phyloP scores from a whole-genome alignment of 2,113 vertebrate species.

The Trogon surrucura region DNA sequence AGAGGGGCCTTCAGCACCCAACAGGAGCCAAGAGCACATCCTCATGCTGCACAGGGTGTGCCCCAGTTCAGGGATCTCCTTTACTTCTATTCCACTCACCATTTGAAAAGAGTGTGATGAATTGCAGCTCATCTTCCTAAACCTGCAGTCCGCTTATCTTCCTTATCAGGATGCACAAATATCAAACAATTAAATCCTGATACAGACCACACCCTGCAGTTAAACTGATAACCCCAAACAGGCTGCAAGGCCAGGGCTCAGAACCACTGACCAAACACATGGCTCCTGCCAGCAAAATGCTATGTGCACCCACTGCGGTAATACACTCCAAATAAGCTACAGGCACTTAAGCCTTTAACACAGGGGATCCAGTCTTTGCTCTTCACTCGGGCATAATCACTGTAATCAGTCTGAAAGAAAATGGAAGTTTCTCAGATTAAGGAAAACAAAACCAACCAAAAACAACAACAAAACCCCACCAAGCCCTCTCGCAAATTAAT shows the following conservation, averaged over 20 bases:
- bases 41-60: fast-evolving
- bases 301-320: background rate
- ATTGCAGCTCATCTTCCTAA: background rate
- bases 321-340: background rate
- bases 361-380: background rate
- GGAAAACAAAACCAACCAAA: background rate
- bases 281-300: background rate
- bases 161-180: background rate
- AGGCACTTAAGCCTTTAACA: background rate
- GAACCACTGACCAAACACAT: fast-evolving
- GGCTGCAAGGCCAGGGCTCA: background rate
- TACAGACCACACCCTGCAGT: background rate
- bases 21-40: background rate
- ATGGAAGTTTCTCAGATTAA: background rate
- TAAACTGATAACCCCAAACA: background rate
- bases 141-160: background rate
- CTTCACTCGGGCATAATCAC: slow-evolving; percentile 11
- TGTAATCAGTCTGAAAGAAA: background rate
- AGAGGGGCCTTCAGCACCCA: background rate
- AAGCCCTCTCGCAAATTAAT: background rate
- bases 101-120: background rate
- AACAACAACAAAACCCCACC: no score
- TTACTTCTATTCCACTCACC: background rate
- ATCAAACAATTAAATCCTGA: background rate
- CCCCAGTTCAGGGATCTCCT: fast-evolving